These are phyloP conservation scores for Apodemus sylvaticus DNA, from an alignment of 2,113 vertebrate genomes.

Conservation along the genomic window DNA sequence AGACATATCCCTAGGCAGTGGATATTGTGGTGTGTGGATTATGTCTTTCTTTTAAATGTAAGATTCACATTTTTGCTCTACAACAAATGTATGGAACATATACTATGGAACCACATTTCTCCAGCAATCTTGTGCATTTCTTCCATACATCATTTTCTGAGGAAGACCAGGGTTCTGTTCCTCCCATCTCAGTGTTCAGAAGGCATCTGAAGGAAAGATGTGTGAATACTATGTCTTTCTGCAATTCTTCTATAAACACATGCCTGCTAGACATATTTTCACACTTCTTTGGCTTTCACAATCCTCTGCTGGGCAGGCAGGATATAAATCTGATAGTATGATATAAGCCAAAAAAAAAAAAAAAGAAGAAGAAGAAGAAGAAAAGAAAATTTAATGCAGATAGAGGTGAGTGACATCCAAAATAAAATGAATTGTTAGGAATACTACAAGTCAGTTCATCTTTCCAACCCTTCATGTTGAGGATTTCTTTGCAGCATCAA, in stretches of 20 bases:
- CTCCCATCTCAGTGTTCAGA: neutral
- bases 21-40: constrained; percentile 7
- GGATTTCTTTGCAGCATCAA: constrained; percentile 57
- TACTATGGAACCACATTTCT: neutral
- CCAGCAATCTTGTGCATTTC: neutral
- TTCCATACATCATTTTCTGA: neutral
- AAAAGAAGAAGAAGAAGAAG: no score
- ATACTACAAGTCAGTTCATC: constrained; percentile 23
- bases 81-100: constrained; percentile 15
- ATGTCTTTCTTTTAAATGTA: neutral
- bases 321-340: neutral
- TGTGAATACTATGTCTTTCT: neutral
- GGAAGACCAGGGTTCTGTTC: neutral
- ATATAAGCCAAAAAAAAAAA: constrained; percentile 3
- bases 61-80: neutral
- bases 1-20: neutral
- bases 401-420: neutral
- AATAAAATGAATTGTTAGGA: constrained; percentile 40
- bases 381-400: constrained; percentile 22
- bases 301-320: neutral
- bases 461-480: neutral
- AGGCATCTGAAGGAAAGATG: neutral
- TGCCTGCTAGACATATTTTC: neutral
- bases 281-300: neutral
- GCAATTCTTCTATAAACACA: neutral